phyloP scores from a whole-genome alignment of 2,888 invertebrate genomes.

The Yponomeuta sedellus region DNA sequence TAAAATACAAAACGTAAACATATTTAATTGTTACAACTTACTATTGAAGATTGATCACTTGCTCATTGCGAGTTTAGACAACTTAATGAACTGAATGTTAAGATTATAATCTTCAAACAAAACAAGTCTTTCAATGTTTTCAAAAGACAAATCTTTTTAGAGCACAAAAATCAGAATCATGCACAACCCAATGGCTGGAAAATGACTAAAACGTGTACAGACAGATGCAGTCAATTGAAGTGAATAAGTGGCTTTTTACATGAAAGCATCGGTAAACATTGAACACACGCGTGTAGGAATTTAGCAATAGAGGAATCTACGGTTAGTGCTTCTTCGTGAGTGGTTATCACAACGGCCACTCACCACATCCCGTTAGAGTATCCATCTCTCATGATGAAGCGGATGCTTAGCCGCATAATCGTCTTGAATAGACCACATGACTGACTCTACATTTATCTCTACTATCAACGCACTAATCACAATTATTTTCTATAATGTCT shows the following conservation, averaged over 20 bases:
- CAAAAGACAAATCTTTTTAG: too few species aligned
- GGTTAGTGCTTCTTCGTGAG: not conserved
- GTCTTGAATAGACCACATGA: not conserved
- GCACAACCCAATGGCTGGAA: too few species aligned
- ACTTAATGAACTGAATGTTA: not conserved
- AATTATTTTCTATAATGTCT: not conserved
- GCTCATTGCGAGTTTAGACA: not conserved
- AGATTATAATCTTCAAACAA: not conserved
- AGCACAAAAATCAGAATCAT: too few species aligned
- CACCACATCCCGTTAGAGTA: slow-evolving; percentile 8
- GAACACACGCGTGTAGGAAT: not conserved
- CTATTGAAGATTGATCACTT: not conserved
- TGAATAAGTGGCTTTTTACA: not conserved
- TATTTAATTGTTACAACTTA: too few species aligned
- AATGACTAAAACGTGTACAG: not conserved
- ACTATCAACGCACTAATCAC: not conserved
- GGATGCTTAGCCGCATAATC: not conserved
- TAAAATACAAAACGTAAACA: too few species aligned
- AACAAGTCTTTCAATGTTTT: not conserved
- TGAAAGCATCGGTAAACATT: not conserved
- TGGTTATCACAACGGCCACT: not conserved
- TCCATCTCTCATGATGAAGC: not conserved
- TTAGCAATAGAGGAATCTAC: not conserved
- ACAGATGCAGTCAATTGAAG: not conserved
- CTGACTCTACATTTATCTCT: not conserved